Base-by-base conservation (phyloP, 2,797 vertebrate species). In the Sebastes cheni region DNA sequence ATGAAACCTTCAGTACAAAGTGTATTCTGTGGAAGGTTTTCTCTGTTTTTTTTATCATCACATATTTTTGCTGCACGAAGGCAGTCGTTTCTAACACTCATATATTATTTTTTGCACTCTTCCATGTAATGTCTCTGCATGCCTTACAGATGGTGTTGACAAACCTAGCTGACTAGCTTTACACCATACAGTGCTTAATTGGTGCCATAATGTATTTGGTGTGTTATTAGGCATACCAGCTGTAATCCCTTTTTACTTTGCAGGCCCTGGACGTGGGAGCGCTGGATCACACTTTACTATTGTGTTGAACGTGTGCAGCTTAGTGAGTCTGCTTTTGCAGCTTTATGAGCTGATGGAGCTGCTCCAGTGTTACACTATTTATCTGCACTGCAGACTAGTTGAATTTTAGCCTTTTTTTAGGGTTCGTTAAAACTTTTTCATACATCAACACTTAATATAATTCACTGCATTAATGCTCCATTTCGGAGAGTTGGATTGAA, bases 211-310 rank as follows among this genome's bases (percentile, higher is more conserved):
- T 83, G 67, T 29, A 55, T 77, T 73, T 73, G 34, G 3, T 54
- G 29, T 75, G 69, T 82, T 85, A 71, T 78, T 71, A 71, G 75
- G 65, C 8, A 32, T 50, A 65, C 34, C 52, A 71, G 55, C 70
- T 67, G 32, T 89, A 86, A 88, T 89, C 81, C 65, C 23, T 70
- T 70, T 77, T 81, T 80, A 64, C 74, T 68, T 52, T 32, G 11
- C 75, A 39, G 69, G 54, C 50, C 59, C 65, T 77, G 52, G 29
- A 60, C 81, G 83, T 60, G 79, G 84, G 56, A 72, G 46, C 10
- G 65, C 70, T 50, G 79, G 61, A 82, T 81, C 82, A 34, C 66
- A 73, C 56, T 74, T 68, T 36, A 23, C 78, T 85, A 61, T 80
- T 88, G 72, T 81, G 85, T 81, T 82, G 67, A 87, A 62, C 39